These are phyloP conservation scores for Dolichomitus sp. DNA, from an alignment of 2,888 invertebrate species.

Conservation along the genomic window DNA sequence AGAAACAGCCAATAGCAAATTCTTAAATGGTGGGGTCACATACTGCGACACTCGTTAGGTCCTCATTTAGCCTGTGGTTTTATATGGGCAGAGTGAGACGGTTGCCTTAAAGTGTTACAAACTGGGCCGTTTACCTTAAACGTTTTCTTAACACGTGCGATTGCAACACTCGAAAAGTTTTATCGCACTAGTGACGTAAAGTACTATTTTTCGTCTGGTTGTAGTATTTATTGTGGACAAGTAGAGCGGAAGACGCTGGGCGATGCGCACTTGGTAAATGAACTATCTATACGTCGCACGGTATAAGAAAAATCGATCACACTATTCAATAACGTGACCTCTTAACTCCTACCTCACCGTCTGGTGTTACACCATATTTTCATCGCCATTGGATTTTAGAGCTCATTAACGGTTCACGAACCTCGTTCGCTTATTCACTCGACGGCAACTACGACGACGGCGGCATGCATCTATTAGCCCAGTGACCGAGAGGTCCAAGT, in stretches of 20 bases:
- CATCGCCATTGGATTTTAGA: slow-evolving; percentile 55
- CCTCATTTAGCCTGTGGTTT: no score
- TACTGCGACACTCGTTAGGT: no score
- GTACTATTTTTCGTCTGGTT: background rate
- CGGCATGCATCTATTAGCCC: slow-evolving; percentile 56
- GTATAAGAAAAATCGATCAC: slow-evolving; percentile 47
- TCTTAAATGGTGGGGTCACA: no score
- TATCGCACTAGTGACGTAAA: no score
- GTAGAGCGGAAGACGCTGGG: slow-evolving; percentile 29
- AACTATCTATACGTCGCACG: slow-evolving; percentile 33
- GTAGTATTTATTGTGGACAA: slow-evolving; percentile 23
- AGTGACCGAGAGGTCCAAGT: slow-evolving; percentile 42
- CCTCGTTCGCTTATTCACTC: slow-evolving; percentile 43
- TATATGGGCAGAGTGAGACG: no score
- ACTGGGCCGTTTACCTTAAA: no score
- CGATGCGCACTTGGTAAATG: slow-evolving; percentile 24
- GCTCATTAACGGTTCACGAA: slow-evolving; percentile 65
- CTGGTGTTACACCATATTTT: slow-evolving; percentile 27
- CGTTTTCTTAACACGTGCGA: no score
- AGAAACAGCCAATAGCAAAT: no score
- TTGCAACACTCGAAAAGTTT: no score
- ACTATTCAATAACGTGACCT: slow-evolving; percentile 57
- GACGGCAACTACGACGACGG: slow-evolving; percentile 17
- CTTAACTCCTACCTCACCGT: slow-evolving; percentile 42
- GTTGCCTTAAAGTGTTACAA: no score